phyloP scores from a whole-genome alignment of 2,797 vertebrate genomes.

The Pyrocephalus nanus region DNA sequence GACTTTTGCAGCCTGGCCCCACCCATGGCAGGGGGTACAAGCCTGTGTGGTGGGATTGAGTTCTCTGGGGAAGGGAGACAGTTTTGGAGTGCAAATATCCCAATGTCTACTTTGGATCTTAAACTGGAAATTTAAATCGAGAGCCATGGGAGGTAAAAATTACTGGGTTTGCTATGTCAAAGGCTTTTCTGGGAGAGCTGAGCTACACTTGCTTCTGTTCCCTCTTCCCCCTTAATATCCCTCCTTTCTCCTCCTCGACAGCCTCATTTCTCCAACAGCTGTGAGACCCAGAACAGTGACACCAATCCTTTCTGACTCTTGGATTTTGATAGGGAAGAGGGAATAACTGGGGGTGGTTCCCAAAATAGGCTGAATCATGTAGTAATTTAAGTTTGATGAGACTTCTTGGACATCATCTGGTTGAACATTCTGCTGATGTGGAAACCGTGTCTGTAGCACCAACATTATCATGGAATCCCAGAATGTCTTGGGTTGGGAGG shows the following conservation, averaged over 20 bases:
- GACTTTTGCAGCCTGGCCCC: neutral
- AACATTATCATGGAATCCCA: neutral
- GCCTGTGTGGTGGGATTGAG: neutral
- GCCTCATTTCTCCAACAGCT: neutral
- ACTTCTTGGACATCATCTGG: neutral
- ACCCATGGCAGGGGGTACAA: accelerated
- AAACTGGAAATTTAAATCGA: neutral
- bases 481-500: neutral
- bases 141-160: neutral
- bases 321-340: neutral
- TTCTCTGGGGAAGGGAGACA: neutral
- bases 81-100: neutral
- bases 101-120: accelerated
- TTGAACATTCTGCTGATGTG: neutral
- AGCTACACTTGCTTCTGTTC: neutral
- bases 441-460: accelerated
- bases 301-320: neutral
- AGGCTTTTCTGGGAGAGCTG: neutral
- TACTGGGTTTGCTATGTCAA: neutral
- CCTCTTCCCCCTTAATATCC: accelerated
- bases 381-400: neutral
- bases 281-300: neutral
- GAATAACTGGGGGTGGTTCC: neutral
- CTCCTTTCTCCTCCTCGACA: neutral
- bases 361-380: neutral